These are phyloP conservation scores for Choloepus didactylus DNA, from an alignment of 2,797 vertebrate genomes.

Conservation along the genomic window DNA sequence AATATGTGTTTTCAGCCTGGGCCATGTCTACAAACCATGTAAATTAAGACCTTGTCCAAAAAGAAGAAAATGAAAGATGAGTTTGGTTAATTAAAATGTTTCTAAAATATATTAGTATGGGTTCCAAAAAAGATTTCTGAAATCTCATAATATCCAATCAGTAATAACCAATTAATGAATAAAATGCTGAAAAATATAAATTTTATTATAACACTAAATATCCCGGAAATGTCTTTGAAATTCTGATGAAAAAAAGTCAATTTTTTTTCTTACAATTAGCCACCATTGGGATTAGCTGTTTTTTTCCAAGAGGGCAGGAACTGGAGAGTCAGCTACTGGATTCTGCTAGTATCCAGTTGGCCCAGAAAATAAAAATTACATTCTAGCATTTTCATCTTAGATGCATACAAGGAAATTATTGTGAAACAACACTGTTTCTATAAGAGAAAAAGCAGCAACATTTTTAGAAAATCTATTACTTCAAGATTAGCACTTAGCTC, in stretches of 20 bases:
- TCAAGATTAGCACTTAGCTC: constrained; percentile 79
- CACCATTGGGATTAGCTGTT: not conserved
- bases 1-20: constrained; percentile 6
- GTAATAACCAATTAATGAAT: not conserved
- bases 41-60: constrained; percentile 12
- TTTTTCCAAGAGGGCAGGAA: not conserved
- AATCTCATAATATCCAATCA: not conserved
- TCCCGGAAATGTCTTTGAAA: constrained; percentile 35
- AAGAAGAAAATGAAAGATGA: constrained; percentile 18
- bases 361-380: constrained; percentile 68
- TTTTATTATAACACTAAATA: constrained; percentile 40
- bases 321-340: not conserved
- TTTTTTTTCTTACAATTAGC: constrained; percentile 15
- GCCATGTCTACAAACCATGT: not conserved
- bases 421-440: constrained; percentile 62
- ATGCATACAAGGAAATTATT: constrained; percentile 61
- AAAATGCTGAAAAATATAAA: not conserved
- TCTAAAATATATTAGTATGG: not conserved
- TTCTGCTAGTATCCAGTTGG: not conserved
- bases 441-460: constrained; percentile 71
- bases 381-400: constrained; percentile 55
- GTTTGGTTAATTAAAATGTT: constrained; percentile 4
- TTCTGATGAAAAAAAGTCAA: not conserved
- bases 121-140: not conserved
- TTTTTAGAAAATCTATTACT: constrained; percentile 82